Evolutionary conservation across 1,140 invertebrate genomes (phyloP).

Genomic region (Scaptomyza hsui): DNA sequence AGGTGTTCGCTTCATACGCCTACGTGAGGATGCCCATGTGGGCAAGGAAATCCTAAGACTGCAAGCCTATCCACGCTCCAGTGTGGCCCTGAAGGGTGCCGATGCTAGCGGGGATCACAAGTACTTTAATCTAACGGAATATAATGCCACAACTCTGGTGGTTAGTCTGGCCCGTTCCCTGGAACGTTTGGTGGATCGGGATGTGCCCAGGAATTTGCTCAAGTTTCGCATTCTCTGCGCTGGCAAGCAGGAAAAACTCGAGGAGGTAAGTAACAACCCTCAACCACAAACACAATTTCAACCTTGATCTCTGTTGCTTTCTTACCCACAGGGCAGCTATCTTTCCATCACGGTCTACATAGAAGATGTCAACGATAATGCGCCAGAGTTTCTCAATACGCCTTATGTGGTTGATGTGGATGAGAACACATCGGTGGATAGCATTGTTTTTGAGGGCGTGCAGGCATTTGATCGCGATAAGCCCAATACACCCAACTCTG

Average conservation of each 20-base stretch:
- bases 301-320: background rate
- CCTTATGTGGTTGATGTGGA: constrained; percentile 92
- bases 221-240: constrained; percentile 90
- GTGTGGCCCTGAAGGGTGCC: constrained; percentile 58
- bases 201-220: constrained; percentile 91
- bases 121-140: constrained; percentile 74
- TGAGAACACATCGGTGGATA: constrained; percentile 91
- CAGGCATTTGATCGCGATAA: constrained; percentile 92
- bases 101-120: constrained; percentile 79
- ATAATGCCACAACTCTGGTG: constrained; percentile 89
- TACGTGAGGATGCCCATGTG: constrained; percentile 76
- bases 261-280: constrained; percentile 70
- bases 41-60: constrained; percentile 78
- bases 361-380: constrained; percentile 93
- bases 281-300: too few species aligned
- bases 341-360: constrained; percentile 93
- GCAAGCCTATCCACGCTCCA: constrained; percentile 79
- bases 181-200: constrained; percentile 91
- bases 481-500: constrained; percentile 94
- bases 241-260: constrained; percentile 81
- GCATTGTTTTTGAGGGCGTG: constrained; percentile 92
- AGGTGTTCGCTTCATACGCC: constrained; percentile 81
- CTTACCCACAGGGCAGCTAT: constrained; percentile 79
- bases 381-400: constrained; percentile 89
- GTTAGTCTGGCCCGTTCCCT: constrained; percentile 89